Evolutionary conservation across 2,113 vertebrate genomes (phyloP).

Genomic region (Sardina pilchardus): DNA sequence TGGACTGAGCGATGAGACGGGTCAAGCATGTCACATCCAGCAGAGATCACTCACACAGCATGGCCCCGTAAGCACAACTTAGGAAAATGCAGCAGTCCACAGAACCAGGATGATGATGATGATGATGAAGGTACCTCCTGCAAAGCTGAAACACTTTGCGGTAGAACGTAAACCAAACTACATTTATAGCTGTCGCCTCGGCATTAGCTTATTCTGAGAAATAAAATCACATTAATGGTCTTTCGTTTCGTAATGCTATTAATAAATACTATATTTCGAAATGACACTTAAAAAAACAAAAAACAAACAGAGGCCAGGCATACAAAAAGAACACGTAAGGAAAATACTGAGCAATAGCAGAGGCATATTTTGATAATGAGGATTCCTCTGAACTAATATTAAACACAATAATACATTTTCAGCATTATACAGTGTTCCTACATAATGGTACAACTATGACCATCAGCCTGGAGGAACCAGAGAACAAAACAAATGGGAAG

Average conservation of each 20-base stretch:
- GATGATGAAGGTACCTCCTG: not conserved
- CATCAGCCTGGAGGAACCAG: not conserved
- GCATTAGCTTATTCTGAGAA: not conserved
- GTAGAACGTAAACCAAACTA: not conserved
- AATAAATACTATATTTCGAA: slow-evolving; percentile 3
- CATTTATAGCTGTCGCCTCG: not conserved
- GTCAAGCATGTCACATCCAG: not conserved
- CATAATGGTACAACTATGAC: not conserved
- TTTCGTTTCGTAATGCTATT: not conserved
- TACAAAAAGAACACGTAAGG: not conserved
- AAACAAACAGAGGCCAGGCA: not conserved
- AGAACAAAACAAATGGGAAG: not conserved
- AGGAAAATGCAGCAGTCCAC: not conserved
- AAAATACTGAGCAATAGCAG: not conserved
- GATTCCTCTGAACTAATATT: not conserved
- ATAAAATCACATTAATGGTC: not conserved
- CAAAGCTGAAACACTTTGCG: not conserved
- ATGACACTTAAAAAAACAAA: not conserved
- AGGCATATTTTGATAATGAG: not conserved
- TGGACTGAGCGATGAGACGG: not conserved
- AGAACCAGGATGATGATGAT: not conserved
- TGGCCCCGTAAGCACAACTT: not conserved
- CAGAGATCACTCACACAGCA: not conserved
- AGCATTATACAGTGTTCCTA: not conserved
- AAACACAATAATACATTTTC: not conserved